These are phyloP conservation scores for Acanthiza pusilla DNA, from an alignment of 2,797 vertebrate genomes.

Conservation along the genomic window DNA sequence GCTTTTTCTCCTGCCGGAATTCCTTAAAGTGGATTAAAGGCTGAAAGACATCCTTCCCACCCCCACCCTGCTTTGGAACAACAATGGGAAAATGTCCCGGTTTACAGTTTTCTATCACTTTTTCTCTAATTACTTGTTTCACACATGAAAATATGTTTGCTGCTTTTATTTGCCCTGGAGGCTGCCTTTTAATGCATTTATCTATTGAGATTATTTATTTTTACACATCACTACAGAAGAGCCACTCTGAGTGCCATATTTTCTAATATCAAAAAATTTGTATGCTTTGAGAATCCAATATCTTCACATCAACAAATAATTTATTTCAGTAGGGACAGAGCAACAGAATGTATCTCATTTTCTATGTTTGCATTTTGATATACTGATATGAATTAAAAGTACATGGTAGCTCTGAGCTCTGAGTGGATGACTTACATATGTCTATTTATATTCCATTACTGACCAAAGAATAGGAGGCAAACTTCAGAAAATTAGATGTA, in stretches of 20 bases:
- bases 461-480: constrained; percentile 28
- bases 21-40: neutral
- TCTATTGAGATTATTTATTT: constrained; percentile 39
- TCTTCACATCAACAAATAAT: constrained; percentile 38
- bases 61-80: neutral
- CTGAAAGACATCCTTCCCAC: neutral
- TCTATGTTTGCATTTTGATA: constrained; percentile 17
- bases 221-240: constrained; percentile 24
- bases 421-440: neutral
- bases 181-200: constrained; percentile 41
- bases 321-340: constrained; percentile 26
- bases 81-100: neutral
- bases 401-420: neutral
- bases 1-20: neutral
- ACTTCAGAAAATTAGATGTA: constrained; percentile 45
- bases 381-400: constrained; percentile 24
- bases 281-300: constrained; percentile 32
- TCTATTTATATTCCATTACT: constrained; percentile 22
- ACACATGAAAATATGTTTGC: constrained; percentile 43
- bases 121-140: constrained; percentile 52
- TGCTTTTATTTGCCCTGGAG: constrained; percentile 23
- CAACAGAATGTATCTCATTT: neutral
- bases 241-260: neutral
- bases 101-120: constrained; percentile 36
- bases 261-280: constrained; percentile 35